Evolutionary conservation across 2,888 invertebrate species (phyloP).

Genomic region (Drosophila conformis): DNA sequence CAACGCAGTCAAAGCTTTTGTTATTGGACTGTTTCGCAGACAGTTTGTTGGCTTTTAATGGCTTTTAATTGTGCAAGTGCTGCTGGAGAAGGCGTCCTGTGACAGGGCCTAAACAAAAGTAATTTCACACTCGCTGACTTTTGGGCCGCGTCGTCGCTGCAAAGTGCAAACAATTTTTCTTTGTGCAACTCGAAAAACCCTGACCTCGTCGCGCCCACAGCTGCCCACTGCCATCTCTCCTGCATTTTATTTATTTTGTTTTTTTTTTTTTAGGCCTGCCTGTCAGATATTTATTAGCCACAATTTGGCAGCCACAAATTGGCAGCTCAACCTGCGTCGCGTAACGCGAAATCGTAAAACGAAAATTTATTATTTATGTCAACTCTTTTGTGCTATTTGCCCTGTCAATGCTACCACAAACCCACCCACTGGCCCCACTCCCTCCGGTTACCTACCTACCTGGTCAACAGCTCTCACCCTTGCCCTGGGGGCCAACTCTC

Average conservation of each 20-base stretch:
- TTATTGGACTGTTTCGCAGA: slow-evolving; percentile 59
- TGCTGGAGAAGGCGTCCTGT: slow-evolving; percentile 13
- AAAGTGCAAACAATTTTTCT: slow-evolving; percentile 72
- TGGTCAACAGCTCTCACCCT: slow-evolving; percentile 11
- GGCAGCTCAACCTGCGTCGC: slow-evolving; percentile 60
- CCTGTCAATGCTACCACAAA: slow-evolving; percentile 49
- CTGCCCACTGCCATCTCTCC: neutral
- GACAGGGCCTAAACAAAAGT: slow-evolving; percentile 72
- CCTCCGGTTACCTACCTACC: slow-evolving; percentile 10
- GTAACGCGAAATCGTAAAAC: slow-evolving; percentile 70
- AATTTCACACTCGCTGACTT: slow-evolving; percentile 82
- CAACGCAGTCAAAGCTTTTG: slow-evolving; percentile 15
- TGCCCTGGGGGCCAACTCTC: slow-evolving; percentile 23
- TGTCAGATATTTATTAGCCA: slow-evolving; percentile 79
- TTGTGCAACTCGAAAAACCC: slow-evolving; percentile 35
- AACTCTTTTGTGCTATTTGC: slow-evolving; percentile 79
- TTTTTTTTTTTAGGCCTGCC: slow-evolving; percentile 38
- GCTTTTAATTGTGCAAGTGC: slow-evolving; percentile 73
- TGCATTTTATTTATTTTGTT: slow-evolving; percentile 27
- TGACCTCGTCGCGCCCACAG: slow-evolving; percentile 33
- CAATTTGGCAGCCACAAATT: slow-evolving; percentile 79
- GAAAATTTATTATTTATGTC: slow-evolving; percentile 78
- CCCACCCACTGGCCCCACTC: neutral
- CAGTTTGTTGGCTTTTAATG: slow-evolving; percentile 76
- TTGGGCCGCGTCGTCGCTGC: slow-evolving; percentile 44